phyloP scores from a whole-genome alignment of 2,113 vertebrate genomes.

The Chloropsis hardwickii region DNA sequence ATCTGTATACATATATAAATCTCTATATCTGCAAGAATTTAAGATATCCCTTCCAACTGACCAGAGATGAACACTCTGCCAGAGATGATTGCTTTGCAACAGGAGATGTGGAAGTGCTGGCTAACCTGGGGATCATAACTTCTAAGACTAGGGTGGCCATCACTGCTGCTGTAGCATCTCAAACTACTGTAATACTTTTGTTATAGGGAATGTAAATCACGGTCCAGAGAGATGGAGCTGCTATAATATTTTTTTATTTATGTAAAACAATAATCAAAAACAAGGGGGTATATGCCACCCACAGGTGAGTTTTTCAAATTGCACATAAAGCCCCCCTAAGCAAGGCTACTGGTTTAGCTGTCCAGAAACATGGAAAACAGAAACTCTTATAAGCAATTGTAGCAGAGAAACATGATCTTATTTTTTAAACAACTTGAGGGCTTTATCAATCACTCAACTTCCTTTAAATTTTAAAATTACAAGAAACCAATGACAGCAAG shows the following conservation, averaged over 20 bases:
- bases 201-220: not conserved
- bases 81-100: not conserved
- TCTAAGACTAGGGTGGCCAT: not conserved
- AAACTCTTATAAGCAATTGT: not conserved
- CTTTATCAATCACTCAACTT: not conserved
- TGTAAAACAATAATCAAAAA: not conserved
- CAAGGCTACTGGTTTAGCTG: not conserved
- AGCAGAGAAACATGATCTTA: not conserved
- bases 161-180: not conserved
- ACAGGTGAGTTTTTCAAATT: not conserved
- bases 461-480: not conserved
- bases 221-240: not conserved
- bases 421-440: not conserved
- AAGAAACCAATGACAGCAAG: not conserved
- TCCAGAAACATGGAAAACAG: not conserved
- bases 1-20: not conserved
- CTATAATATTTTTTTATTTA: not conserved
- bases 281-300: not conserved
- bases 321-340: not conserved
- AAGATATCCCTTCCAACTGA: accelerated
- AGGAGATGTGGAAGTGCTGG: not conserved
- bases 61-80: not conserved
- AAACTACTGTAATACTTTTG: not conserved
- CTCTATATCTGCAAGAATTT: not conserved
- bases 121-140: not conserved